Evolutionary conservation across 2,113 vertebrate species (phyloP).

Genomic region (Micronycteris hirsuta): DNA sequence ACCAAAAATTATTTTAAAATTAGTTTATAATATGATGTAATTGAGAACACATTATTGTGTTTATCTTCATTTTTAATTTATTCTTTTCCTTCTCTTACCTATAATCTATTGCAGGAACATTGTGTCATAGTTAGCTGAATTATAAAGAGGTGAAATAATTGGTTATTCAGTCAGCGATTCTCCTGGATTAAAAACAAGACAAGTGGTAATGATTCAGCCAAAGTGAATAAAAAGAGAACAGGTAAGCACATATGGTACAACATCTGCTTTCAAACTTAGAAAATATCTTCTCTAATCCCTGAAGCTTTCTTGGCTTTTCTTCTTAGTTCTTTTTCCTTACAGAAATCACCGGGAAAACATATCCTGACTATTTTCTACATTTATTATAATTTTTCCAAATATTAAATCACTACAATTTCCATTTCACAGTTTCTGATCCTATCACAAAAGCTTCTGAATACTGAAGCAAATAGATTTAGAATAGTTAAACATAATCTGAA

Average conservation of each 20-base stretch:
- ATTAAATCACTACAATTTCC: constrained; percentile 78
- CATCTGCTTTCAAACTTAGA: constrained; percentile 84
- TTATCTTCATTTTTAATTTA: constrained; percentile 3
- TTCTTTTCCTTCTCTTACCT: neutral
- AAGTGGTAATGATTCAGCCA: constrained; percentile 79
- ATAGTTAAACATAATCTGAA: constrained; percentile 62
- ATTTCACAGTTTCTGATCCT: constrained; percentile 77
- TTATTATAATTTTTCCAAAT: constrained; percentile 76
- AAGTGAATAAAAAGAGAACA: constrained; percentile 78
- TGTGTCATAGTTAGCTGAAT: constrained; percentile 46
- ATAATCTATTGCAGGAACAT: neutral
- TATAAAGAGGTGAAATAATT: constrained; percentile 64
- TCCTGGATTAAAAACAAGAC: constrained; percentile 77
- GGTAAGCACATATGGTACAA: constrained; percentile 83
- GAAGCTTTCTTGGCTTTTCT: constrained; percentile 79
- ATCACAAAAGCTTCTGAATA: constrained; percentile 67
- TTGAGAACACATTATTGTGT: neutral
- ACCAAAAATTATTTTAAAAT: neutral
- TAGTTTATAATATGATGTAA: neutral
- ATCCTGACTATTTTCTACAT: constrained; percentile 62
- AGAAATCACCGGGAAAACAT: constrained; percentile 73
- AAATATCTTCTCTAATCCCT: constrained; percentile 84
- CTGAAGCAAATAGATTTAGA: constrained; percentile 73
- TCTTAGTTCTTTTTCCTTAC: constrained; percentile 78
- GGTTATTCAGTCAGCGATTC: constrained; percentile 75